These are phyloP conservation scores for Synanthedon tipuliformis DNA, from an alignment of 2,888 invertebrate species.

Conservation along the genomic window DNA sequence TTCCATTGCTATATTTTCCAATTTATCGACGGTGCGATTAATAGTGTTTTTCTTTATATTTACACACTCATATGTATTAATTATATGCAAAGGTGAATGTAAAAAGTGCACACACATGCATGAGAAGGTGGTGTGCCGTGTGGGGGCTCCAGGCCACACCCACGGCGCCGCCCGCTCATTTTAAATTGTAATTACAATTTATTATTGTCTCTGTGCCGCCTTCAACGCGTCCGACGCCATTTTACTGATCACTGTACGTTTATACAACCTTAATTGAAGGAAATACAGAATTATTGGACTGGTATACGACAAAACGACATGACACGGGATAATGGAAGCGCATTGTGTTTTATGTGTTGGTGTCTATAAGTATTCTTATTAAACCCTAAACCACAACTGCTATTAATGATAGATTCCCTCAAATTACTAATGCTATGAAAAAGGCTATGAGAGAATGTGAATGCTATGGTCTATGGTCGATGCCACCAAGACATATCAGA, in stretches of 20 bases:
- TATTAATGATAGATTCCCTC: too few relatives aligned
- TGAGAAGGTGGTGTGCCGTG: constrained; percentile 41
- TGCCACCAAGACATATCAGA: too few relatives aligned
- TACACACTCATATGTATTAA: constrained; percentile 19
- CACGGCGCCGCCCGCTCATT: constrained; percentile 67
- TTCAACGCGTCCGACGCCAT: constrained; percentile 59
- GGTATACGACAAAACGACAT: too few relatives aligned
- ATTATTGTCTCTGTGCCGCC: constrained; percentile 68
- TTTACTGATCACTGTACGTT: constrained; percentile 39
- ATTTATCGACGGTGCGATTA: background rate
- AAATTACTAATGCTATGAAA: too few relatives aligned
- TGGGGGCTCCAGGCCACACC: constrained; percentile 57
- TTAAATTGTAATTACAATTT: constrained; percentile 71
- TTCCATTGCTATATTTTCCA: background rate
- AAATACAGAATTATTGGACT: background rate
- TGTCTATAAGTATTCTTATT: too few relatives aligned
- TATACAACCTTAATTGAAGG: constrained; percentile 1
- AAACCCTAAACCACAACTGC: too few relatives aligned
- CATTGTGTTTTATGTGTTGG: too few relatives aligned
- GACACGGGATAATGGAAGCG: too few relatives aligned
- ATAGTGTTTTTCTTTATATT: background rate
- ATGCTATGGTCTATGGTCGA: too few relatives aligned
- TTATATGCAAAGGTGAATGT: constrained; percentile 39
- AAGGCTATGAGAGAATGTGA: too few relatives aligned
- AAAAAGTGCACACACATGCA: constrained; percentile 58